phyloP scores from a whole-genome alignment of 2,888 invertebrate species.

The Abrostola triplasia region DNA sequence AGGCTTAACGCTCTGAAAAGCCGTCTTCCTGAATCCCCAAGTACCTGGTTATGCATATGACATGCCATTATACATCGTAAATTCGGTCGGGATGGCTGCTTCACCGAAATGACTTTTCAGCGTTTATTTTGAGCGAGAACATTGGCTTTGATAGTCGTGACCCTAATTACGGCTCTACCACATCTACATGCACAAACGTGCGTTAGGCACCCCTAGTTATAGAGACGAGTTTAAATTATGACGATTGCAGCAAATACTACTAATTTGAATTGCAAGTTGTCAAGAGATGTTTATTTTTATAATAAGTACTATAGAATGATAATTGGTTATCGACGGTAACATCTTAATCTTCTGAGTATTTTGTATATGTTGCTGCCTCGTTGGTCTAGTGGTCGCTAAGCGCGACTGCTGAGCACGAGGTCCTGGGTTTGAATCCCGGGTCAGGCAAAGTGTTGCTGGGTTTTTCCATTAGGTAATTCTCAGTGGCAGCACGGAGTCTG shows the following conservation, averaged over 20 bases:
- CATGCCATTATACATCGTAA: constrained; percentile 17
- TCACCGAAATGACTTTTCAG: constrained; percentile 21
- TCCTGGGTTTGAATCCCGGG: too few relatives aligned
- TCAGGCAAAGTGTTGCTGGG: too few relatives aligned
- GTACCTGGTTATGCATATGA: constrained; percentile 7
- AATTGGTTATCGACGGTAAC: too few relatives aligned
- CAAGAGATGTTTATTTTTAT: too few relatives aligned
- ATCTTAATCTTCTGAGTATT: too few relatives aligned
- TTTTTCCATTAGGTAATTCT: too few relatives aligned
- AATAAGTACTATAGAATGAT: too few relatives aligned
- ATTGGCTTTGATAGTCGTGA: constrained; percentile 46
- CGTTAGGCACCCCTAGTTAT: constrained; percentile 31
- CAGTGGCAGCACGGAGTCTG: too few relatives aligned
- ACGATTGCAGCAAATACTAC: constrained; percentile 11
- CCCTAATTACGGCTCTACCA: constrained; percentile 42
- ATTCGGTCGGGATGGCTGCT: constrained; percentile 13
- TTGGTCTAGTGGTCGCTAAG: too few relatives aligned
- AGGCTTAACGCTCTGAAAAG: neutral
- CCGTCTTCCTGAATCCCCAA: neutral
- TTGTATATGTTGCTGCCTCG: too few relatives aligned
- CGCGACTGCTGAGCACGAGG: too few relatives aligned
- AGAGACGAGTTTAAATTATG: constrained; percentile 8
- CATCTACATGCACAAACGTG: constrained; percentile 34
- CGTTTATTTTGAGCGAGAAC: constrained; percentile 34
- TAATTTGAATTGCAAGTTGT: neutral